Base-by-base conservation (phyloP, 2,113 vertebrate genomes). In the Cephalopholis sonnerati region DNA sequence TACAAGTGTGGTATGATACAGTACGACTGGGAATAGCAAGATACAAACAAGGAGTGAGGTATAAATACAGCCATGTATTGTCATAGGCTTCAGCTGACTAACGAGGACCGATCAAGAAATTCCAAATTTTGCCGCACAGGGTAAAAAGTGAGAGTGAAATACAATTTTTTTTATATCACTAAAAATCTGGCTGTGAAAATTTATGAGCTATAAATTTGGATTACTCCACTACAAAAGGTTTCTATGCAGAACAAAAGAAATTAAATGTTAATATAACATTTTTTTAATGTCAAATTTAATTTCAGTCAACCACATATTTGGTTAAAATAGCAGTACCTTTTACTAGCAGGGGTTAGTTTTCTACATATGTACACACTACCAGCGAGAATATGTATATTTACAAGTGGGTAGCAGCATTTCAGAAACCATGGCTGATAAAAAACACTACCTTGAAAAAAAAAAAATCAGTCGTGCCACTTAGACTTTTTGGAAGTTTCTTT, bases 221-320 rank as follows among this genome's bases (percentile, higher is more conserved):
- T 82, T 72, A 74, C 75, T 83, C 63, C 50, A 83, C 73, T 90
- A 91, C 70, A 91, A 93, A 91, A 91, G 44, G 22, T 85, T 87
- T 89, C 85, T 77, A 92, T 51, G 78, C 24, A 73, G 67, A 91
- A 85, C 73, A 68, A 91, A 83, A 83, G 53, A 92, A 89, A 86
- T 59, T 3, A 89, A 92, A 95, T 94, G 91, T 94, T 93, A 94
- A 95, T 94, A 93, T 93, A 93, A 93, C 91, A 93, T 94, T 93
- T 92, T 87, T 76, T 54, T 36, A 36, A 91, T 89, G 83, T 81
- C 77, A 79, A 71, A 85, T 82, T 86, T 70, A 64, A 82, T 76
- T 89, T 88, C 15, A 87, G 82, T 85, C 76, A 89, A 90, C 89
- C 87, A 82, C 53, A 81, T 80, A 81, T 87, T 88, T 88, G 86